Percentiles rank a stretch among this genome's conserved stretches.
These are phyloP conservation scores for Spialia ferax DNA, from an alignment of 2,888 invertebrate genomes.

Conservation along the genomic window DNA sequence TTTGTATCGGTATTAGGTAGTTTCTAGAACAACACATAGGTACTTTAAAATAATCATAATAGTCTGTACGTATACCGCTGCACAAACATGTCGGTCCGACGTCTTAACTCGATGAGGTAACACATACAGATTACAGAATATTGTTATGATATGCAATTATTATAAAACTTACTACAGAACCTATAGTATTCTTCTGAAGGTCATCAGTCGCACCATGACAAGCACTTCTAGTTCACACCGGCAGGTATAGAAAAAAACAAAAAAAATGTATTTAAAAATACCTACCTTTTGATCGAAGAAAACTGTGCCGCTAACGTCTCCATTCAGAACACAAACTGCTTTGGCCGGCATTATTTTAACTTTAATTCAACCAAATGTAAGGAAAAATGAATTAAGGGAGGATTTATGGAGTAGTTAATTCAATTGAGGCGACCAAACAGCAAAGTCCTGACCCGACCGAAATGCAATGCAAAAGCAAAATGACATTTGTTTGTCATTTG, in stretches of 20 bases:
- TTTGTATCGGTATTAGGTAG: background rate
- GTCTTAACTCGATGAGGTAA: conserved; percentile 27
- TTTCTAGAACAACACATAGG: conserved; percentile 8
- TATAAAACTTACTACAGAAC: background rate
- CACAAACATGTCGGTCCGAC: conserved; percentile 18
- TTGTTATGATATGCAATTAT: no score
- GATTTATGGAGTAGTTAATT: background rate
- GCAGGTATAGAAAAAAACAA: conserved; percentile 5
- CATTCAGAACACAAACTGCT: conserved; percentile 95
- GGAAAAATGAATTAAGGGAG: background rate
- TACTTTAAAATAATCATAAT: background rate
- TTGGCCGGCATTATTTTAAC: conserved; percentile 85
- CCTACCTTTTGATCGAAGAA: conserved; percentile 93
- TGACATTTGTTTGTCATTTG: no score
- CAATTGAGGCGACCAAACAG: background rate
- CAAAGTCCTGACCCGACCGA: no score
- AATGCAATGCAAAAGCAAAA: no score
- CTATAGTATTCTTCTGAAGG: background rate
- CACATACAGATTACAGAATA: no score
- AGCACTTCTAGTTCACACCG: conserved; percentile 1
- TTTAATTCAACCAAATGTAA: background rate
- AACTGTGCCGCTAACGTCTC: conserved; percentile 94
- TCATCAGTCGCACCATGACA: background rate
- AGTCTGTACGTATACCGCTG: background rate
- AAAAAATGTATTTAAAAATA: conserved; percentile 43